Base-by-base conservation (phyloP, 2,888 invertebrate species). In the Campopleginae sp. region DNA sequence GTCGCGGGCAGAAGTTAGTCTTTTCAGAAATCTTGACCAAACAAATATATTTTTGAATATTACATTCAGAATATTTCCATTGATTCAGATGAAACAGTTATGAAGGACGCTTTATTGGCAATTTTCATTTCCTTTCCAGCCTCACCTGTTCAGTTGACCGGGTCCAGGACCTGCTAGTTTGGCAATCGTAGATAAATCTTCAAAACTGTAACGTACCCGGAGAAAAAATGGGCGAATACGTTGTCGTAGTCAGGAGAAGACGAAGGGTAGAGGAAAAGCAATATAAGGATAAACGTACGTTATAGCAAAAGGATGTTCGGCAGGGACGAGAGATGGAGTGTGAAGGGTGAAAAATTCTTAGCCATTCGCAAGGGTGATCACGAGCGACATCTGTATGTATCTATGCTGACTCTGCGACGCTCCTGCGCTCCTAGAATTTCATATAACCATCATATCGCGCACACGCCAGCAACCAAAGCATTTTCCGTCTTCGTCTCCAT, bases 311-410 rank as follows among this genome's bases (percentile, higher is more conserved):
- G 23, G 33, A 27, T 54, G 48, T 51, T 71, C 14, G 51, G 71
- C 7, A 33, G 19, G 14, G 44, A 61, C 27, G 14, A n/a, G 14
- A 58, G 23, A 6, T 5, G 27, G 12, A 33, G 58, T 14, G 58
- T 27, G 66, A 77, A 78, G 74, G 78, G 66, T 81, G 86, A 87
- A 86, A 87, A 87, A 86, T 87, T 82, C 81, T 82, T 82, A 80
- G 84, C 85, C 77, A 86, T 86, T 86, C 81, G 78, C 54, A 19
- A 78, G 51, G 48, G 72, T 61, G 77, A 76, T 84, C 84, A 83
- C 79, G 79, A 70, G 78, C 61, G 70, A 27, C 78, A 68, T 77
- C 76, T 77, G 66, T 78, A 42, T 48, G 48, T 63, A 33, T 23
- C 71, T 48, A 46, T 71, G 51, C 71, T 46, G 68, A 78, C 58